Conservation (phyloP, 2,113 vertebrate species). For the Clarias batrachus region DNA sequence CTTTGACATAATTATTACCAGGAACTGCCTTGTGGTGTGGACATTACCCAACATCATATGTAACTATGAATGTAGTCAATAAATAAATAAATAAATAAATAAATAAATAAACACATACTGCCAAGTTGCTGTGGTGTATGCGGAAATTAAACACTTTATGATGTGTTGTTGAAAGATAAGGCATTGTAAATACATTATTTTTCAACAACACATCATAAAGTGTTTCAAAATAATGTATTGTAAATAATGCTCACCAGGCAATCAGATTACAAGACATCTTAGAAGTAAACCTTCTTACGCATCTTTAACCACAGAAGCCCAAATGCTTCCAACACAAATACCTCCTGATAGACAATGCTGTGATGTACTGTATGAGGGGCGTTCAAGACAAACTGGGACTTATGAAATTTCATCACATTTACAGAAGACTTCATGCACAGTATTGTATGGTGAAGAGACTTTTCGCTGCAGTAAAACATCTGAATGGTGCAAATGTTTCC, state of each 20-base stretch:
- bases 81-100: neutral
- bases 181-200: neutral
- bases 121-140: neutral
- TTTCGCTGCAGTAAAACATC: too few relatives aligned
- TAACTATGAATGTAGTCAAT: neutral
- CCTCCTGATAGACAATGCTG: neutral
- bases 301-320: neutral
- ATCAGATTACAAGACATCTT: neutral
- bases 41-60: neutral
- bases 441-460: too few relatives aligned
- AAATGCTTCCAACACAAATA: neutral
- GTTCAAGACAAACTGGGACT: too few relatives aligned
- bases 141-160: neutral
- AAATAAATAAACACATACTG: too few relatives aligned
- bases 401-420: too few relatives aligned
- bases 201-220: too few relatives aligned
- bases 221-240: neutral
- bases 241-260: neutral
- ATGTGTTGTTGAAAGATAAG: neutral
- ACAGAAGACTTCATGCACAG: too few relatives aligned
- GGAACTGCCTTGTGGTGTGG: neutral
- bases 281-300: neutral
- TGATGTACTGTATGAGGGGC: neutral
- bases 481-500: too few relatives aligned
- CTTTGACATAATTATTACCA: neutral